phyloP scores from a whole-genome alignment of 2,797 vertebrate genomes.

The Tarsius wallacei region DNA sequence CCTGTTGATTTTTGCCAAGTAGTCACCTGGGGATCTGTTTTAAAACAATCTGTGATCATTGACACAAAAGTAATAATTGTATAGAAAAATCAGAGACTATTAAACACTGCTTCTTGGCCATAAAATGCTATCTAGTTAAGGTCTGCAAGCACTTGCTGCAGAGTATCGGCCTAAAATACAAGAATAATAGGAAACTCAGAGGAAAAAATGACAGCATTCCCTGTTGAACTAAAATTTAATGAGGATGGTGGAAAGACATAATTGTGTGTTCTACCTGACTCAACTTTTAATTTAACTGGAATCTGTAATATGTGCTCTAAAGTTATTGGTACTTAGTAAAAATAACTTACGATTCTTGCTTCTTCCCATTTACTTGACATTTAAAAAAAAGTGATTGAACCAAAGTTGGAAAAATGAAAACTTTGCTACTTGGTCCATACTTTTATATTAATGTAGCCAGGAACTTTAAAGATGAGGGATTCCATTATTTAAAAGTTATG shows the following conservation, averaged over 20 bases:
- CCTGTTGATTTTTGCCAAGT: constrained; percentile 80
- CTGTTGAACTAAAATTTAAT: constrained; percentile 90
- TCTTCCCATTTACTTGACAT: constrained; percentile 55
- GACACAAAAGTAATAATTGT: constrained; percentile 83
- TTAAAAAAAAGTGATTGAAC: constrained; percentile 28
- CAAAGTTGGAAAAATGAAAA: constrained; percentile 60
- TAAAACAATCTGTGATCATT: constrained; percentile 86
- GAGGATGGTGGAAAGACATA: constrained; percentile 86
- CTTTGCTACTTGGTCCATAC: background rate
- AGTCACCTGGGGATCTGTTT: constrained; percentile 74
- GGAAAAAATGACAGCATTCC: constrained; percentile 86
- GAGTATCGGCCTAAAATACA: constrained; percentile 77
- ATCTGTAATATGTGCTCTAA: constrained; percentile 79
- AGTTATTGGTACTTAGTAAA: constrained; percentile 83
- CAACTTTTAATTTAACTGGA: constrained; percentile 88
- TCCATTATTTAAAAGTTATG: constrained; percentile 63
- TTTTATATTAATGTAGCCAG: background rate
- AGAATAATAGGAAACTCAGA: constrained; percentile 79
- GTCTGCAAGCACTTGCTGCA: constrained; percentile 75
- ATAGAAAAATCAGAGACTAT: constrained; percentile 85
- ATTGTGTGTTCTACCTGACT: constrained; percentile 83
- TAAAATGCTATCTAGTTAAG: constrained; percentile 22
- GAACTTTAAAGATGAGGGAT: constrained; percentile 48
- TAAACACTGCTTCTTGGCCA: constrained; percentile 81
- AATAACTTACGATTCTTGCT: constrained; percentile 78